phyloP scores from a whole-genome alignment of 2,113 vertebrate species.

The Ceratotherium simum region DNA sequence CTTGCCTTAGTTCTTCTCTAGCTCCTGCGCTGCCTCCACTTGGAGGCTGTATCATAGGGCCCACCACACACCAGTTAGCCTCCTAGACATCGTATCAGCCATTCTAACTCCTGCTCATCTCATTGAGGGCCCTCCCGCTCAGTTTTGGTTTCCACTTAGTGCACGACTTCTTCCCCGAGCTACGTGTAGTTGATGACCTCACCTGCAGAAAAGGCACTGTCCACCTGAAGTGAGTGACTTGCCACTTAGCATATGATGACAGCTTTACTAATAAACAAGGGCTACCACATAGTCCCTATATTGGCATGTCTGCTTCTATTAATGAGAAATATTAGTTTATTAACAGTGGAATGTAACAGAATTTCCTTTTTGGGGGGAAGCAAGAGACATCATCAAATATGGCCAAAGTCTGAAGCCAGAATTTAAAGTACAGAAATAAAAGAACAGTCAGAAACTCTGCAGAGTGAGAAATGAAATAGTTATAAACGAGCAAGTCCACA shows the following conservation, averaged over 20 bases:
- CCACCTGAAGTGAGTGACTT: neutral
- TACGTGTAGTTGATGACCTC: neutral
- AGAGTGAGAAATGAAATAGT: neutral
- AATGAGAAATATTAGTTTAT: neutral
- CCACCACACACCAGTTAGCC: neutral
- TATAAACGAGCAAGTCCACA: neutral
- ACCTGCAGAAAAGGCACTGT: neutral
- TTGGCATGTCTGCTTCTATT: neutral
- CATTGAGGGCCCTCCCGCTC: neutral
- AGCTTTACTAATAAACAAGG: neutral
- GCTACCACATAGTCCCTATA: neutral
- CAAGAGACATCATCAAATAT: neutral
- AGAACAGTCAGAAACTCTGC: neutral
- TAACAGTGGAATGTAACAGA: neutral
- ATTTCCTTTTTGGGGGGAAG: neutral
- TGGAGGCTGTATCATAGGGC: neutral
- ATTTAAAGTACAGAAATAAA: neutral
- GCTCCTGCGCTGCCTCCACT: neutral
- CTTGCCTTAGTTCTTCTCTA: neutral
- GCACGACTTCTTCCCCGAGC: neutral
- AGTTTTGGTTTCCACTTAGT: neutral
- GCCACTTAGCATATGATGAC: neutral
- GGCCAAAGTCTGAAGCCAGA: conserved; percentile 8
- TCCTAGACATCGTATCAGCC: neutral
- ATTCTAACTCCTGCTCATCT: neutral